These are phyloP conservation scores for Panulirus ornatus DNA, from an alignment of 1,140 invertebrate species.

Conservation along the genomic window DNA sequence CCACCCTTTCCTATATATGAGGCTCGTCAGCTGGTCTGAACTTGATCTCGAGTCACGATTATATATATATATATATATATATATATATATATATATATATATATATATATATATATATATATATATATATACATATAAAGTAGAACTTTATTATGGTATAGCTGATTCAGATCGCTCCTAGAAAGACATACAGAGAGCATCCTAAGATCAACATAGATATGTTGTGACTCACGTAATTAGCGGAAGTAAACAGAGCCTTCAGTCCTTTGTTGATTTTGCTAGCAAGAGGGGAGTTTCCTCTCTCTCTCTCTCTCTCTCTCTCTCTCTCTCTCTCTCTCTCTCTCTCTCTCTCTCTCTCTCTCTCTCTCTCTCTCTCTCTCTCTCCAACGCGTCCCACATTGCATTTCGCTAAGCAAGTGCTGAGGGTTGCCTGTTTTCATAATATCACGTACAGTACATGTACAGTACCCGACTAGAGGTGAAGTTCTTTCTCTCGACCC, in stretches of 20 bases:
- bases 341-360: constrained; percentile 1
- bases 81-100: constrained; percentile 1
- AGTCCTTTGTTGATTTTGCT: not conserved
- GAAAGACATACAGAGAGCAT: too few species aligned
- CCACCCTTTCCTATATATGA: not conserved
- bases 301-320: not conserved
- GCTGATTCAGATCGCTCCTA: too few species aligned
- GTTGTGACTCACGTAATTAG: not conserved
- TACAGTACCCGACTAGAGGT: too few species aligned
- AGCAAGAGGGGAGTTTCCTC: not conserved
- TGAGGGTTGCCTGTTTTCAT: too few species aligned
- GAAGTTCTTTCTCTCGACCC: too few species aligned
- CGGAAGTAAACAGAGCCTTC: not conserved
- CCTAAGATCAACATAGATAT: not conserved
- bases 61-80: constrained; percentile 16
- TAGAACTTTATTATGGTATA: too few species aligned
- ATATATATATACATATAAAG: constrained; percentile 22
- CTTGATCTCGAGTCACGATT: not conserved
- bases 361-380: too few species aligned
- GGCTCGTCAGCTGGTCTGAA: too few species aligned
- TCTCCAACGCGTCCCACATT: not conserved
- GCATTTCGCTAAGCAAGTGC: too few species aligned
- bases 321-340: not conserved
- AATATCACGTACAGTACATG: too few species aligned
- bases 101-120: constrained; percentile 17